Conservation (phyloP, 2,113 vertebrate genomes). For the Passer montanus region DNA sequence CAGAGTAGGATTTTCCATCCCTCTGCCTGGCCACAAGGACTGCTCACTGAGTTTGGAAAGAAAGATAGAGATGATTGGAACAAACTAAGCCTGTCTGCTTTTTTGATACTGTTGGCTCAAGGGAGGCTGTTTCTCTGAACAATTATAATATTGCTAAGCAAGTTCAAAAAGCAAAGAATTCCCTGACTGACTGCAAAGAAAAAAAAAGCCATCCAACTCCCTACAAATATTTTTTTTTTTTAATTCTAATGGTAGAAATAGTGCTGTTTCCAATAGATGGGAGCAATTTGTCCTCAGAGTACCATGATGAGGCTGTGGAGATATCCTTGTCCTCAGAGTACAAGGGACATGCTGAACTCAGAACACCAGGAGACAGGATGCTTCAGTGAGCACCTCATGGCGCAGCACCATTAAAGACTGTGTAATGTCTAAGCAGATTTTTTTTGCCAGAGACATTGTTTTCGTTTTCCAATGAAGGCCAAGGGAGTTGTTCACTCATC, state of each 20-base stretch:
- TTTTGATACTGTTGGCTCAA: background rate
- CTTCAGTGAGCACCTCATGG: background rate
- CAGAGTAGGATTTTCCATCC: background rate
- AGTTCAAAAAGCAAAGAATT: background rate
- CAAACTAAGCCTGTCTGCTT: background rate
- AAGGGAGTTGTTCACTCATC: background rate
- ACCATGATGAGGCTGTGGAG: background rate
- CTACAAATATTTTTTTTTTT: background rate
- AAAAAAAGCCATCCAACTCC: background rate
- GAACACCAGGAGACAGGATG: background rate
- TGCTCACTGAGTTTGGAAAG: background rate
- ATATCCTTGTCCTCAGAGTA: background rate
- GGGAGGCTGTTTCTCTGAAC: background rate
- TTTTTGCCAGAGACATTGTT: background rate
- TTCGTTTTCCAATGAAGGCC: background rate
- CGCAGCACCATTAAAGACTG: background rate
- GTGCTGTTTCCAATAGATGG: background rate
- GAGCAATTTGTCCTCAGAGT: background rate
- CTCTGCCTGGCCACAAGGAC: background rate
- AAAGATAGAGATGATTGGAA: background rate
- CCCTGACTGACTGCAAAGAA: background rate
- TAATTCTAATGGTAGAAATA: background rate
- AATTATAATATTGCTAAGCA: background rate
- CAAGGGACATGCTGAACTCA: background rate
- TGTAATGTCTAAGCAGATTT: background rate